phyloP scores from a whole-genome alignment of 1,140 invertebrate genomes.

The Agraylea sexmaculata region DNA sequence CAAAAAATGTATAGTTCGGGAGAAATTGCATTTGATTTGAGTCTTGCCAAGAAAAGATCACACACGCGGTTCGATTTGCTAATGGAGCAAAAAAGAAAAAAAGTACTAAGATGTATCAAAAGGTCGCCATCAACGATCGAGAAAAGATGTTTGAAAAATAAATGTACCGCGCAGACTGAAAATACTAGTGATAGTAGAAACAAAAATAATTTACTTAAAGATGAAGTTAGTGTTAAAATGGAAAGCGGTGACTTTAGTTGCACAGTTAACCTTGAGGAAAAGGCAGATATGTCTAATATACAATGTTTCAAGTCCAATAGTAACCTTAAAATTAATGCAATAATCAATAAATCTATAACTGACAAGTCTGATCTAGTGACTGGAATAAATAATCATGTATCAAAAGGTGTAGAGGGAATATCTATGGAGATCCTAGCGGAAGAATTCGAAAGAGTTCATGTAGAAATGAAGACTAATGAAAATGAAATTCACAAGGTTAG shows the following conservation, averaged over 20 bases:
- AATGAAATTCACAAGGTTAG: slow-evolving; percentile 19
- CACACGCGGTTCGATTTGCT: too few relatives aligned
- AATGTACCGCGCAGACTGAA: too few relatives aligned
- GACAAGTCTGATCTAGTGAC: background rate
- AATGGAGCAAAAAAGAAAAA: too few relatives aligned
- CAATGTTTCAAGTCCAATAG: slow-evolving; percentile 5
- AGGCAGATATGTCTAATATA: slow-evolving; percentile 8
- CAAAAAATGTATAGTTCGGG: slow-evolving; percentile 13
- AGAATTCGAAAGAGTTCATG: slow-evolving; percentile 19
- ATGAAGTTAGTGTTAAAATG: slow-evolving; percentile 9
- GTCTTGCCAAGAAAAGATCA: background rate
- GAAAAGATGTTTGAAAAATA: too few relatives aligned
- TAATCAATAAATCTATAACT: slow-evolving; percentile 15
- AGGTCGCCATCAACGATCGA: too few relatives aligned
- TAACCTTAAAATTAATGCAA: slow-evolving; percentile 15
- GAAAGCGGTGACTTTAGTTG: slow-evolving; percentile 14
- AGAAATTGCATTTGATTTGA: slow-evolving; percentile 7
- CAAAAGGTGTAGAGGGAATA: slow-evolving; percentile 7
- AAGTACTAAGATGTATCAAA: too few relatives aligned
- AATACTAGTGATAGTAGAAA: too few relatives aligned
- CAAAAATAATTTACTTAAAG: background rate
- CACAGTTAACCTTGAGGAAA: slow-evolving; percentile 14
- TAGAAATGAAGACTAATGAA: slow-evolving; percentile 21
- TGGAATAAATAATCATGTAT: background rate
- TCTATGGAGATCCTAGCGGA: slow-evolving; percentile 15